Percentiles rank a stretch among this genome's conserved stretches.
phyloP scores from a whole-genome alignment of 1,140 invertebrate species.

The Pemphigus obesinymphae region DNA sequence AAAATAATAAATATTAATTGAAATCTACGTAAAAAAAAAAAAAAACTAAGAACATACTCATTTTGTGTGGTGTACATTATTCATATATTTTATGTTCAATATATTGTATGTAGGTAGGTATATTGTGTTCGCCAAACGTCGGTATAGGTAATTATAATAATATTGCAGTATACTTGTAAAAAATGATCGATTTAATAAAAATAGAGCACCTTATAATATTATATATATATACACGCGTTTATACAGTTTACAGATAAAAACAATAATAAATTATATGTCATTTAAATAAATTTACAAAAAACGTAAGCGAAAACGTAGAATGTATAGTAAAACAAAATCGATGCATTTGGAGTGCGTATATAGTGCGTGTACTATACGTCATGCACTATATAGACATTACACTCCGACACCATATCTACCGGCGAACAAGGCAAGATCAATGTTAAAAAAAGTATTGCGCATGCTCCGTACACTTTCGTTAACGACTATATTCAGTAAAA shows the following conservation, averaged over 20 bases:
- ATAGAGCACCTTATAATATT: no score
- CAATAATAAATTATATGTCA: no score
- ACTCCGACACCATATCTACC: not conserved
- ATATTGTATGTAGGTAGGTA: no score
- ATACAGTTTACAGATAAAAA: no score
- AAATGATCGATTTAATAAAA: no score
- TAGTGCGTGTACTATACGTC: not conserved
- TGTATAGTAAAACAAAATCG: not conserved
- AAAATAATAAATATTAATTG: no score
- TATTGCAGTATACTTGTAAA: no score
- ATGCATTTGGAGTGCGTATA: not conserved
- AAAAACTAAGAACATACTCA: not conserved
- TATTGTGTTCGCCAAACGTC: not conserved
- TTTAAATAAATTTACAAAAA: not conserved
- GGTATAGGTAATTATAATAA: no score
- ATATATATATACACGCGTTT: no score
- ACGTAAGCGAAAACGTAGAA: not conserved
- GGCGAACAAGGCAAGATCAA: constrained; percentile 1
- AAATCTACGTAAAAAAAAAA: not conserved
- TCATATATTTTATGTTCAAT: not conserved
- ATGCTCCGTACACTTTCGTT: not conserved
- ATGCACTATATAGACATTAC: no score
- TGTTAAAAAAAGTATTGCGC: not conserved
- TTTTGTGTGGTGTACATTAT: not conserved
- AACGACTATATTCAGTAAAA: no score